phyloP scores from a whole-genome alignment of 2,888 invertebrate genomes.

The Yponomeuta malinellus region DNA sequence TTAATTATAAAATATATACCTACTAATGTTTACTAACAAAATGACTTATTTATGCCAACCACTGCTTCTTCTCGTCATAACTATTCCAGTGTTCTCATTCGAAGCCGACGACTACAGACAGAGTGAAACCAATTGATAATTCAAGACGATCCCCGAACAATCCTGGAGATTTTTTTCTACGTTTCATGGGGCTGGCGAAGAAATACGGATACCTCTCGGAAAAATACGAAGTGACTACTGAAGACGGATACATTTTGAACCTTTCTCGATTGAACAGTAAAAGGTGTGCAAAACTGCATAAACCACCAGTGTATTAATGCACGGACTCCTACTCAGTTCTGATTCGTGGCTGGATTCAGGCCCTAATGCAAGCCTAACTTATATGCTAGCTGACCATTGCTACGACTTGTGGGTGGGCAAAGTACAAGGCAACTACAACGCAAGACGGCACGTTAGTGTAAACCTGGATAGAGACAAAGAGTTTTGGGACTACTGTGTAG shows the following conservation, averaged over 20 bases:
- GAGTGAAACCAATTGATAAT: too few species aligned
- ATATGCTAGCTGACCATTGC: constrained; percentile 15
- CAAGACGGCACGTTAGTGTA: constrained; percentile 55
- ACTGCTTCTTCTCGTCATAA: neutral
- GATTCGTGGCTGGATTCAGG: constrained; percentile 15
- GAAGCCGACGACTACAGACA: too few species aligned
- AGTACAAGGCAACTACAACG: constrained; percentile 37
- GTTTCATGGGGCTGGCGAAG: constrained; percentile 46
- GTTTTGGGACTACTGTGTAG: constrained; percentile 80
- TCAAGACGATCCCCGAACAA: too few species aligned
- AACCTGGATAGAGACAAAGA: constrained; percentile 33
- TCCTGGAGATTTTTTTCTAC: constrained; percentile 52
- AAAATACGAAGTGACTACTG: constrained; percentile 41
- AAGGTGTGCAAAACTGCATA: constrained; percentile 31
- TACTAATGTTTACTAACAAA: neutral
- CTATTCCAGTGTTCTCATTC: neutral
- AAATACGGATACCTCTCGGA: constrained; percentile 45
- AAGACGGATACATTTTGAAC: constrained; percentile 51
- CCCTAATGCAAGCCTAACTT: constrained; percentile 12
- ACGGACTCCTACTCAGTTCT: constrained; percentile 16
- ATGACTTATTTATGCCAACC: neutral
- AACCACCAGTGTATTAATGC: constrained; percentile 13
- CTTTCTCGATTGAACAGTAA: constrained; percentile 38
- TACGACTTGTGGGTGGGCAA: constrained; percentile 21
- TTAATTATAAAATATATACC: too few species aligned